These are phyloP conservation scores for Ephestia elutella DNA, from an alignment of 1,140 invertebrate genomes.

Conservation along the genomic window DNA sequence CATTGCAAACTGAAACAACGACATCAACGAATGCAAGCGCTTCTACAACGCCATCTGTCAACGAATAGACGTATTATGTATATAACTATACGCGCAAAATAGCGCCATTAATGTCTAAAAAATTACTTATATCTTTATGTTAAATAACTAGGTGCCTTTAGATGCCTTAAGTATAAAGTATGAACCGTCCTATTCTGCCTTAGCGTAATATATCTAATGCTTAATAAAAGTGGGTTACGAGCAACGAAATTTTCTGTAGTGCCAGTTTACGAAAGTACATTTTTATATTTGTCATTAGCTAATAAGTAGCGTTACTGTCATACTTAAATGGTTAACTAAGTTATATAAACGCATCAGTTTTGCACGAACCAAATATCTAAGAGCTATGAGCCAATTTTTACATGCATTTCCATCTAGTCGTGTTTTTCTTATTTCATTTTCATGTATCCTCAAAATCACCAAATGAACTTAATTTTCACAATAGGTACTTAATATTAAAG, in stretches of 20 bases:
- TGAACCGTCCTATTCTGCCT: slow-evolving; percentile 61
- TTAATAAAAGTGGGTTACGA: slow-evolving; percentile 41
- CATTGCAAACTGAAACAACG: slow-evolving; percentile 26
- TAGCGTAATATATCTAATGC: slow-evolving; percentile 28
- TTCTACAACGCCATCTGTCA: slow-evolving; percentile 53
- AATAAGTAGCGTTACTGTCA: slow-evolving; percentile 11
- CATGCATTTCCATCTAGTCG: slow-evolving; percentile 71
- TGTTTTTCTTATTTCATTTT: slow-evolving; percentile 19
- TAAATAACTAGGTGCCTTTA: slow-evolving; percentile 51
- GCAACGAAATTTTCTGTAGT: slow-evolving; percentile 62
- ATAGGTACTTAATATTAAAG: slow-evolving; percentile 31
- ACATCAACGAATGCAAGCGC: slow-evolving; percentile 22
- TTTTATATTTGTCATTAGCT: slow-evolving; percentile 24
- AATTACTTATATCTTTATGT: slow-evolving; percentile 12
- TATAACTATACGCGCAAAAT: slow-evolving; percentile 10
- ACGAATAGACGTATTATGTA: slow-evolving; percentile 35
- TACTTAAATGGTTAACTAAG: not conserved
- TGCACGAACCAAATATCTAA: slow-evolving; percentile 13
- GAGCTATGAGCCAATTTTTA: slow-evolving; percentile 13
- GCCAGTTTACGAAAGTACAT: slow-evolving; percentile 56
- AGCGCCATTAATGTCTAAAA: not conserved
- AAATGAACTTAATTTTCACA: slow-evolving; percentile 29
- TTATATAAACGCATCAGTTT: slow-evolving; percentile 8
- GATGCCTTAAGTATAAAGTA: slow-evolving; percentile 55
- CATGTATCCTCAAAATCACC: not conserved